Percentiles rank a stretch among this genome's conserved stretches.
Evolutionary conservation across 2,113 vertebrate genomes (phyloP).

Genomic region (Psophia crepitans): DNA sequence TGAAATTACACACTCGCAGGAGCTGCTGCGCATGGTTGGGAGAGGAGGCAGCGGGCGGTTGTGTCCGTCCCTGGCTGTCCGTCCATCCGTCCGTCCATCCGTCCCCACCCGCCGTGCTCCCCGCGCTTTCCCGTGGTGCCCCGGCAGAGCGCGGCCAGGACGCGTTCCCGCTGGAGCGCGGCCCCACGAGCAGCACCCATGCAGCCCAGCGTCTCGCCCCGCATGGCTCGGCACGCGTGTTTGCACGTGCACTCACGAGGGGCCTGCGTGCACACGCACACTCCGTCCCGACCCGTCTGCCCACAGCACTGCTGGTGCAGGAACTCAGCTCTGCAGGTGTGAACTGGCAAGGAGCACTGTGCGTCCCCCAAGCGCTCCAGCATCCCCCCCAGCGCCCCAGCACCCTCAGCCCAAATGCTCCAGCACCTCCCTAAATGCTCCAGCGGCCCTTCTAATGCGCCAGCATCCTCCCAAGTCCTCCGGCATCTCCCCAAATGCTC

Average conservation of each 20-base stretch:
- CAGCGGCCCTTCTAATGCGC: no score
- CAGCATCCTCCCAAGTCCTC: background rate
- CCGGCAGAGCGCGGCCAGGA: rapidly evolving
- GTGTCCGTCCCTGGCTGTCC: background rate
- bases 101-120: background rate
- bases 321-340: background rate
- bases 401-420: background rate
- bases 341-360: rapidly evolving
- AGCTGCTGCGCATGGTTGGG: background rate
- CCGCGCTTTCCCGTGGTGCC: background rate
- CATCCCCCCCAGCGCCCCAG: background rate
- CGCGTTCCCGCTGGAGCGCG: background rate
- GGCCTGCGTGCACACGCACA: rapidly evolving
- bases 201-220: rapidly evolving
- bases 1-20: conserved; percentile 69
- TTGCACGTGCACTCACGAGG: rapidly evolving
- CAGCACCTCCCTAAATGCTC: background rate
- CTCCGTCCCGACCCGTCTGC: rapidly evolving
- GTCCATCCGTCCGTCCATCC: background rate
- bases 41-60: background rate
- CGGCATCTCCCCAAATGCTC: background rate
- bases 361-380: background rate
- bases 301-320: rapidly evolving
- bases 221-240: rapidly evolving
- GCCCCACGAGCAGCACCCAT: background rate